These are phyloP conservation scores for Allacma fusca DNA, from an alignment of 2,888 invertebrate genomes.

Conservation along the genomic window DNA sequence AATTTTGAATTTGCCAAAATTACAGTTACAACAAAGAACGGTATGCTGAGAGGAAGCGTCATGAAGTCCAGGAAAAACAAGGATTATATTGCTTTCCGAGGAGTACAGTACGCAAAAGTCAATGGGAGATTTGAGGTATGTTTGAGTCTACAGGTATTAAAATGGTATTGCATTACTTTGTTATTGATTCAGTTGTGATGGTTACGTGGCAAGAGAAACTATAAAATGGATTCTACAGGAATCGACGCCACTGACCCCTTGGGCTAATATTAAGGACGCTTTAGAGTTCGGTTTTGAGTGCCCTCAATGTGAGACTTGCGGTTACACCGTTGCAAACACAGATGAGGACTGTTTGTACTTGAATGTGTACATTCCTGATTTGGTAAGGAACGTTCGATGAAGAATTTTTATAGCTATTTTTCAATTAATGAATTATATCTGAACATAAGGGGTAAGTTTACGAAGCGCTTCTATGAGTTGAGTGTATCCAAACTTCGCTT, in stretches of 20 bases:
- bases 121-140: not conserved
- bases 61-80: not conserved
- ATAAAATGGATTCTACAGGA: not conserved
- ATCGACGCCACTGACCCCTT: not conserved
- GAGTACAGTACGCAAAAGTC: not conserved
- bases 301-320: not conserved
- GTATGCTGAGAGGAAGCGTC: not conserved
- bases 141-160: too few species aligned
- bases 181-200: too few species aligned
- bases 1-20: too few species aligned
- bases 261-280: not conserved
- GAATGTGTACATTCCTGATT: constrained; percentile 31
- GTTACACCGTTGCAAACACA: not conserved
- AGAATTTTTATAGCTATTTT: too few species aligned
- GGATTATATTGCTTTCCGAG: not conserved
- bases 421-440: too few species aligned
- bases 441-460: too few species aligned
- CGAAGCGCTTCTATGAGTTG: too few species aligned
- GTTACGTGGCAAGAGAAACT: not conserved
- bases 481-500: too few species aligned
- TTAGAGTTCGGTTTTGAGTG: constrained; percentile 7
- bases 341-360: constrained; percentile 33
- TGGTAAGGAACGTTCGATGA: not conserved
- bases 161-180: too few species aligned
- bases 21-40: not conserved